Evolutionary conservation across 2,797 vertebrate species (phyloP).

Genomic region (Bryconaethiops microstoma): DNA sequence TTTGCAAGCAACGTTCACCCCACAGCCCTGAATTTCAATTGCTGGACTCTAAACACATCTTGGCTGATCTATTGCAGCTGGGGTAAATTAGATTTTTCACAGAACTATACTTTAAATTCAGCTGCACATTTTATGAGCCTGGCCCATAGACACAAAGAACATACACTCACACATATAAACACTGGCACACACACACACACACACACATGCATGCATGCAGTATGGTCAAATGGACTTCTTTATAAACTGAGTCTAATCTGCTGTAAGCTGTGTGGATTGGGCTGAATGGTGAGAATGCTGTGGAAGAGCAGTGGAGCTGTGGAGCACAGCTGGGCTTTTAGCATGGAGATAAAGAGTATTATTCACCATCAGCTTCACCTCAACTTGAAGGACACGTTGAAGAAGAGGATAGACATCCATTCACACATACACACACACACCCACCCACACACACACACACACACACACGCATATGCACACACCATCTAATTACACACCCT

Average conservation of each 20-base stretch:
- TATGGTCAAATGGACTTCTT: neutral
- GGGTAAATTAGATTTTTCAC: too few species aligned
- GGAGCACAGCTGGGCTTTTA: conserved; percentile 25
- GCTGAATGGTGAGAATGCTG: neutral
- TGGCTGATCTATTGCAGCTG: too few species aligned
- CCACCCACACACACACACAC: conserved; percentile 27
- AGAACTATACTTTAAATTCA: too few species aligned
- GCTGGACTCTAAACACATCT: too few species aligned
- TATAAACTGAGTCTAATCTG: conserved; percentile 4
- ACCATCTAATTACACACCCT: conserved; percentile 40
- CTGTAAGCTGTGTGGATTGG: conserved; percentile 3
- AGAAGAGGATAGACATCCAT: conserved; percentile 23
- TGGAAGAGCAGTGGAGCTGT: neutral
- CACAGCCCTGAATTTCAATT: too few species aligned
- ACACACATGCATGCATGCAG: conserved; percentile 1
- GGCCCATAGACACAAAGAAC: too few species aligned
- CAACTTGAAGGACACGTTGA: conserved; percentile 43
- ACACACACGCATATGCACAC: neutral
- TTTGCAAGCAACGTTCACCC: too few species aligned
- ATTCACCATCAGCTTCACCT: conserved; percentile 31
- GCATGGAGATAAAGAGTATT: conserved; percentile 42
- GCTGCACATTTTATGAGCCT: too few species aligned
- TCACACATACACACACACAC: conserved; percentile 28
- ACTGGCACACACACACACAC: conserved; percentile 34
- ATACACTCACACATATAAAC: conserved; percentile 5